Evolutionary conservation across 1,140 invertebrate species (phyloP).

Genomic region (Pissodes strobi): DNA sequence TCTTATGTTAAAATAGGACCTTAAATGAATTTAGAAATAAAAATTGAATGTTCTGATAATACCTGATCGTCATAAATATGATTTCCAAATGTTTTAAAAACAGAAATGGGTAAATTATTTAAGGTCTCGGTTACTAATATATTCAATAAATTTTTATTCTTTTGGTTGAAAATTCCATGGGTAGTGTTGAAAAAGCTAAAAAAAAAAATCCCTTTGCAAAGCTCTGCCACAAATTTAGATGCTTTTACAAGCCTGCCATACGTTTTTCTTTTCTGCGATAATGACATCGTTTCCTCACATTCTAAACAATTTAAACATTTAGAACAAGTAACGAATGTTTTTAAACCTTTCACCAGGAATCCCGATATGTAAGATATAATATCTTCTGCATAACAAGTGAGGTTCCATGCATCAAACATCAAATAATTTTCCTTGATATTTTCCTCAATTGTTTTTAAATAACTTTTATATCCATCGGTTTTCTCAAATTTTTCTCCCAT

Average conservation of each 20-base stretch:
- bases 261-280: constrained; percentile 11
- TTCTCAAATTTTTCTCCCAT: neutral
- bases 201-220: constrained; percentile 7
- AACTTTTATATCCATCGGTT: too few species aligned
- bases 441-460: too few species aligned
- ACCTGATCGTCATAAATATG: constrained; percentile 5
- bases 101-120: neutral
- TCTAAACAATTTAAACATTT: constrained; percentile 18
- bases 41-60: constrained; percentile 2
- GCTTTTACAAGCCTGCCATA: constrained; percentile 21
- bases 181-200: constrained; percentile 15
- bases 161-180: neutral
- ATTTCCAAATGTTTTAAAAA: neutral
- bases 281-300: neutral
- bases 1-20: neutral
- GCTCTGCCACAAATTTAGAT: neutral
- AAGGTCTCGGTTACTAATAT: neutral
- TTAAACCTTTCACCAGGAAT: constrained; percentile 29
- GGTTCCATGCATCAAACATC: constrained; percentile 13
- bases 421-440: constrained; percentile 18
- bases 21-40: constrained; percentile 3
- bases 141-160: neutral
- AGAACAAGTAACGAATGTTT: constrained; percentile 20
- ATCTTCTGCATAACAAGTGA: constrained; percentile 29
- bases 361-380: constrained; percentile 31